phyloP scores from a whole-genome alignment of 2,797 vertebrate species.

The Macropus fuliginosus region DNA sequence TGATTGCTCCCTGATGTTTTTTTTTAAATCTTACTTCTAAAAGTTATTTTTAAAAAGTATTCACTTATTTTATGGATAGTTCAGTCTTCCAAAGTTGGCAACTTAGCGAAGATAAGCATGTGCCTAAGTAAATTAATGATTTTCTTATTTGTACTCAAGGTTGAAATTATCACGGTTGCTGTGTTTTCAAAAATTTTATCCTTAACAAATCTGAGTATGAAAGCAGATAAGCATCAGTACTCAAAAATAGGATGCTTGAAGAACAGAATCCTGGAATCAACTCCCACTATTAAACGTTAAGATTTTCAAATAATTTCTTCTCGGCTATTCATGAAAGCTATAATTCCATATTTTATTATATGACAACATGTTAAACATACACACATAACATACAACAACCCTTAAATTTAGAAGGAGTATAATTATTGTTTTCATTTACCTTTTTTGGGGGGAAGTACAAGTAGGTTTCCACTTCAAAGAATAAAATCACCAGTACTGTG shows the following conservation, averaged over 20 bases:
- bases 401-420: not conserved
- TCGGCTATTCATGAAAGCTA: not conserved
- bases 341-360: constrained; percentile 24
- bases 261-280: not conserved
- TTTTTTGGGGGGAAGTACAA: not conserved
- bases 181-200: not conserved
- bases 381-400: not conserved
- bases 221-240: not conserved
- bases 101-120: not conserved
- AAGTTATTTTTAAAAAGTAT: not conserved
- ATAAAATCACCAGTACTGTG: constrained; percentile 9
- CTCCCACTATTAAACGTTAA: not conserved
- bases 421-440: not conserved
- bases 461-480: not conserved
- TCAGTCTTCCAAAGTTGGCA: not conserved
- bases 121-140: not conserved
- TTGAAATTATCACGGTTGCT: not conserved
- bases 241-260: not conserved
- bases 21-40: not conserved
- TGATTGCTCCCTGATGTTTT: not conserved
- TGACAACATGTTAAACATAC: not conserved
- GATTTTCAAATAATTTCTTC: not conserved
- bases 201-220: not conserved
- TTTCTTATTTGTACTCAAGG: not conserved
- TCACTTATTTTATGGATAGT: not conserved